phyloP scores from a whole-genome alignment of 2,113 vertebrate genomes.

The Cheirogaleus medius region DNA sequence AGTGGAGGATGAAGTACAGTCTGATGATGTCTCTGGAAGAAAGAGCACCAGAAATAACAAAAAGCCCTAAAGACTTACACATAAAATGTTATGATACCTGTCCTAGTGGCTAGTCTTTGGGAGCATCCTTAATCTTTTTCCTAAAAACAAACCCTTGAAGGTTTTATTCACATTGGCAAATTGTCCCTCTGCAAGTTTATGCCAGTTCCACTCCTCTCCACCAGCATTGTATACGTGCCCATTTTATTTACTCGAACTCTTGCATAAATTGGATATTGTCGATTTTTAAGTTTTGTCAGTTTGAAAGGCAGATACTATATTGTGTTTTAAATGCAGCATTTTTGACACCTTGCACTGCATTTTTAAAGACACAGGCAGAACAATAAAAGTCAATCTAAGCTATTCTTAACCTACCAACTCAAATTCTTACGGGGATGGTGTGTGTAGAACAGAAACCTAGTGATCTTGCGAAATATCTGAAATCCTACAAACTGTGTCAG shows the following conservation, averaged over 20 bases:
- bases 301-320: not conserved
- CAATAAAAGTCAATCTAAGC: not conserved
- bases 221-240: not conserved
- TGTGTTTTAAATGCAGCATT: not conserved
- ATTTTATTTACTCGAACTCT: not conserved
- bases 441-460: not conserved
- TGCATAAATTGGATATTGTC: not conserved
- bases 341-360: not conserved
- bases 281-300: not conserved
- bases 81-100: not conserved
- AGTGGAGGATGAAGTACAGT: not conserved
- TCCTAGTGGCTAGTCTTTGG: not conserved
- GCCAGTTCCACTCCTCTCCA: not conserved
- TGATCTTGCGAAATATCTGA: constrained; percentile 11
- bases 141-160: not conserved
- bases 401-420: not conserved
- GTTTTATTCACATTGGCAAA: not conserved
- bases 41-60: not conserved
- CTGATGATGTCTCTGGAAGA: not conserved
- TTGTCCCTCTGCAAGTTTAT: not conserved
- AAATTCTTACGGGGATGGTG: not conserved
- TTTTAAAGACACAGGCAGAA: not conserved
- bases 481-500: constrained; percentile 24
- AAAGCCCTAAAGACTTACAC: not conserved
- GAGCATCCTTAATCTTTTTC: not conserved